Percentiles rank a stretch among this genome's conserved stretches.
Conservation (phyloP, 2,113 vertebrate species). For the Enhydra lutris region DNA sequence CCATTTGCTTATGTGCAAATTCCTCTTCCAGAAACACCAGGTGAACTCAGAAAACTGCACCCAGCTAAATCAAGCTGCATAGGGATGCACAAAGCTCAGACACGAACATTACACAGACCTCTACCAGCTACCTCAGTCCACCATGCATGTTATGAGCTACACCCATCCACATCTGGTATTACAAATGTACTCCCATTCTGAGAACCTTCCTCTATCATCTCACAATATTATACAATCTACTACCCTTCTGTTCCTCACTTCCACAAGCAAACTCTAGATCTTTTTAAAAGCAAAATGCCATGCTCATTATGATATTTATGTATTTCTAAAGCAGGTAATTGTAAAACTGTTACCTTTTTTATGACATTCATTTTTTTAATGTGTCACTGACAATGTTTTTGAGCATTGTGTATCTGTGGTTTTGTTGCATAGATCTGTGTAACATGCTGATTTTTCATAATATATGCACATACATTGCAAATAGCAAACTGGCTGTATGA, state of each 20-base stretch:
- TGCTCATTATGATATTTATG: background rate
- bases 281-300: background rate
- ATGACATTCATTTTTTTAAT: background rate
- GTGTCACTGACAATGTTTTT: background rate
- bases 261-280: background rate
- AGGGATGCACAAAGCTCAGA: background rate
- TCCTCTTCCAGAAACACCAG: background rate
- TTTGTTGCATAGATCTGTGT: background rate
- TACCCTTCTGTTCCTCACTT: background rate
- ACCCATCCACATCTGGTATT: background rate
- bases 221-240: background rate
- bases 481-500: background rate
- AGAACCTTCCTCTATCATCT: background rate
- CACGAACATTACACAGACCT: background rate
- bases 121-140: background rate
- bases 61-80: background rate
- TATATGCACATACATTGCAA: background rate
- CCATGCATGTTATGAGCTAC: background rate
- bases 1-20: slow-evolving; percentile 18
- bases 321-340: background rate
- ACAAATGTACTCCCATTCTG: background rate
- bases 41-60: background rate
- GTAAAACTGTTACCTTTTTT: background rate
- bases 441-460: background rate
- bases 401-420: background rate